Evolutionary conservation across 2,113 vertebrate species (phyloP).

Genomic region (Semnornis frantzii): DNA sequence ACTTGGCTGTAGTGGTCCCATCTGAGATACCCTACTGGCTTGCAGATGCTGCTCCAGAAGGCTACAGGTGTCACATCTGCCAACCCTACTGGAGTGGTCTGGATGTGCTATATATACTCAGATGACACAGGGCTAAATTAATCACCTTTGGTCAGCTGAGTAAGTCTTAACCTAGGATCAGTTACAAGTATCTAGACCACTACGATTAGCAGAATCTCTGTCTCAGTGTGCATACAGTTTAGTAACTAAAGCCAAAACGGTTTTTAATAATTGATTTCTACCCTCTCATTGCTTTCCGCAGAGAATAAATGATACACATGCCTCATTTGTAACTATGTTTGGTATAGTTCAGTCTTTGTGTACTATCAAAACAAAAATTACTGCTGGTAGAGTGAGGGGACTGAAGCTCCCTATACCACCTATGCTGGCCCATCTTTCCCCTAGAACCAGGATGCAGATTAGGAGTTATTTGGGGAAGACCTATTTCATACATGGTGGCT

Average conservation of each 20-base stretch:
- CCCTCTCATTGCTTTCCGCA: neutral
- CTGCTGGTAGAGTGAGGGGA: neutral
- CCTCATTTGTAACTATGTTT: neutral
- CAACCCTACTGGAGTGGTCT: neutral
- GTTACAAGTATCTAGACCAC: neutral
- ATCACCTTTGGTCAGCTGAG: neutral
- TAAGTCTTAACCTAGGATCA: neutral
- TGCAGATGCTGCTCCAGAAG: neutral
- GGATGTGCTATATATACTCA: neutral
- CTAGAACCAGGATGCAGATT: neutral
- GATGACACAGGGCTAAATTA: neutral
- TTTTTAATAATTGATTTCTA: neutral
- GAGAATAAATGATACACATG: neutral
- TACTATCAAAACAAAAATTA: neutral
- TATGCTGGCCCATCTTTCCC: neutral
- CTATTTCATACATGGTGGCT: neutral
- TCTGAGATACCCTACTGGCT: neutral
- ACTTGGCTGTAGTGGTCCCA: neutral
- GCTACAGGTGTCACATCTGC: neutral
- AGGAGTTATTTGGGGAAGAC: neutral
- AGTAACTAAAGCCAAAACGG: neutral
- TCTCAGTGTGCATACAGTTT: neutral
- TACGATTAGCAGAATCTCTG: neutral
- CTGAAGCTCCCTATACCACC: neutral
- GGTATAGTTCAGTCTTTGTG: neutral